Evolutionary conservation across 2,888 invertebrate species (phyloP).

Genomic region (Chaitophorus viminalis): DNA sequence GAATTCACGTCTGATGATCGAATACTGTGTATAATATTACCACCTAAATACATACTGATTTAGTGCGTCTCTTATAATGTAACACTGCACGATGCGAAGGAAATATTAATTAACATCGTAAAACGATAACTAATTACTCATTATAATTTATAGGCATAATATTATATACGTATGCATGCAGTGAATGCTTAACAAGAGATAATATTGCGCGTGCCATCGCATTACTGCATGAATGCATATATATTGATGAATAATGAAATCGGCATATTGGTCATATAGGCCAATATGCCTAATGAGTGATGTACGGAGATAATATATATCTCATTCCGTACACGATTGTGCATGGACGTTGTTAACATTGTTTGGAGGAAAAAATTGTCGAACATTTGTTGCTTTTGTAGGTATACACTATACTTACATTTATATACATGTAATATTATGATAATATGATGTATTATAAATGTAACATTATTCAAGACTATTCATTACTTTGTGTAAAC

Average conservation of each 20-base stretch:
- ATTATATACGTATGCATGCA: background rate
- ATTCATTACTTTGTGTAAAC: too few relatives aligned
- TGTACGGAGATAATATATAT: too few relatives aligned
- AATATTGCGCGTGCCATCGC: background rate
- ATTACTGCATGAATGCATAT: background rate
- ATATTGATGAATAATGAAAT: background rate
- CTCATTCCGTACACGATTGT: background rate
- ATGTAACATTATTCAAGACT: background rate
- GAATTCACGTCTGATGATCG: background rate
- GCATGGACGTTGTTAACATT: background rate
- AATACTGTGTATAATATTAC: too few relatives aligned
- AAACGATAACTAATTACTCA: background rate
- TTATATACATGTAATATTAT: too few relatives aligned
- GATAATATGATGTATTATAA: background rate
- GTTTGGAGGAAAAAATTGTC: too few relatives aligned
- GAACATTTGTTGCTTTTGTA: too few relatives aligned
- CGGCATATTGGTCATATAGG: background rate
- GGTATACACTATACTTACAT: too few relatives aligned
- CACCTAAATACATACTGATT: too few relatives aligned
- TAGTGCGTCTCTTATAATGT: background rate
- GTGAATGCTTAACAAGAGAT: too few relatives aligned
- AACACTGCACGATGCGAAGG: background rate
- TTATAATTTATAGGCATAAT: background rate
- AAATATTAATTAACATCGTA: background rate
- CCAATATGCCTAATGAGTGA: too few relatives aligned